Evolutionary conservation across 64 coral and sea anemone genomes (phyloP).

Genomic region (Orbicella faveolata): DNA sequence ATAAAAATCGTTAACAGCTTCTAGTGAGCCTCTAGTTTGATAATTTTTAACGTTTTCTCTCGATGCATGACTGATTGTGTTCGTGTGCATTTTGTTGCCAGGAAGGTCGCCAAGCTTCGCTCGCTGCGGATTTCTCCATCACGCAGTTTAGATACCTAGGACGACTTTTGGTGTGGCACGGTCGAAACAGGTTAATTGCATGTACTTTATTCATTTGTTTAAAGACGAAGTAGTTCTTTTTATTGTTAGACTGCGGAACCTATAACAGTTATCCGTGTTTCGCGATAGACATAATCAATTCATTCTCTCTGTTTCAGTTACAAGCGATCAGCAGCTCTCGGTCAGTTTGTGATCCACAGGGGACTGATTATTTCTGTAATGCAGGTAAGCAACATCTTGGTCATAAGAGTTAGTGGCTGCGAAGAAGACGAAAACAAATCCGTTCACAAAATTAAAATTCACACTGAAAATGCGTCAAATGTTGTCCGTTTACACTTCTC

Average conservation of each 20-base stretch:
- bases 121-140: constrained; percentile 97
- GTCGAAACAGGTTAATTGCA: constrained; percentile 78
- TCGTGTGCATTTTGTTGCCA: background rate
- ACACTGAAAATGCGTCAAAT: no score
- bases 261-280: background rate
- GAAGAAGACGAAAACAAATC: background rate
- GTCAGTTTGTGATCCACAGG: constrained; percentile 97
- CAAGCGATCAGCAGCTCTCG: constrained; percentile 90
- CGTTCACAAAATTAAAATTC: no score
- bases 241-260: background rate
- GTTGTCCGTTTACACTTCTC: no score
- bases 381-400: constrained; percentile 43
- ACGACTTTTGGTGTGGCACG: constrained; percentile 90
- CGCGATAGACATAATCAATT: background rate
- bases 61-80: background rate
- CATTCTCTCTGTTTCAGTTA: constrained; percentile 49
- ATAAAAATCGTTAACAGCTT: no score
- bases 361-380: constrained; percentile 95
- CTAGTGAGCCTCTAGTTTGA: no score
- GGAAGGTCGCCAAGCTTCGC: constrained; percentile 95
- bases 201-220: background rate
- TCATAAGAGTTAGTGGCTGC: no score
- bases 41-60: no score
- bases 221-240: no score
- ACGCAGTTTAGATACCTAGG: constrained; percentile 94